These are phyloP conservation scores for Cassiopea andromeda DNA, from an alignment of 30 jellyfish, hydroid and myxozoan genomes.

Conservation along the genomic window DNA sequence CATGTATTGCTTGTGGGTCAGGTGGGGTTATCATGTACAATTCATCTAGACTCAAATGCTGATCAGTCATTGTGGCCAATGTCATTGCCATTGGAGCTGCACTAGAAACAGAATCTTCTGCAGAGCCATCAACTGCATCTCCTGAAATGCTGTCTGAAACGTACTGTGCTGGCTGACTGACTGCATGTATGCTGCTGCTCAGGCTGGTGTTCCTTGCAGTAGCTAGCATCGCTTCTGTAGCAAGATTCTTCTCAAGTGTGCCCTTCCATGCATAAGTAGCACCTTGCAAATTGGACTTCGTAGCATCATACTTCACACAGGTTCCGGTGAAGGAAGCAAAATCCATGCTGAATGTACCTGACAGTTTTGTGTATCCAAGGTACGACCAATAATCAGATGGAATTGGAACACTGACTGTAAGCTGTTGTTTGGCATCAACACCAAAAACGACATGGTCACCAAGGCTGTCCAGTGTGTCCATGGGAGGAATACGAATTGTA, in stretches of 20 bases:
- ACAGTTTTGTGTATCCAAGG: slow-evolving; percentile 30
- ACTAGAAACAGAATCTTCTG: slow-evolving; percentile 32
- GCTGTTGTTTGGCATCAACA: slow-evolving; percentile 49
- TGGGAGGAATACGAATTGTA: slow-evolving; percentile 47
- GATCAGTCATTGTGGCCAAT: slow-evolving; percentile 14
- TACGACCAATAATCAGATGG: slow-evolving; percentile 22
- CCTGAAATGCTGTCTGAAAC: neutral
- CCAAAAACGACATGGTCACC: slow-evolving; percentile 48
- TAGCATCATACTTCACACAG: slow-evolving; percentile 33
- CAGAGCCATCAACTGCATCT: neutral
- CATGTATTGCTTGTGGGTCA: slow-evolving; percentile 46
- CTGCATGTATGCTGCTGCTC: slow-evolving; percentile 16
- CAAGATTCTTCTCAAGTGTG: slow-evolving; percentile 21
- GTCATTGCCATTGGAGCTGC: slow-evolving; percentile 50
- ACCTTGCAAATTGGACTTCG: slow-evolving; percentile 26
- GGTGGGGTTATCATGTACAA: slow-evolving; percentile 66
- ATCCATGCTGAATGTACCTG: slow-evolving; percentile 54
- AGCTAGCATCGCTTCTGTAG: slow-evolving; percentile 6
- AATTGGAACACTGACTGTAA: slow-evolving; percentile 28
- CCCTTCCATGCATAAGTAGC: slow-evolving; percentile 50
- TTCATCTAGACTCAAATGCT: slow-evolving; percentile 42
- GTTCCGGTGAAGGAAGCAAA: slow-evolving; percentile 39
- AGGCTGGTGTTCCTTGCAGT: slow-evolving; percentile 27
- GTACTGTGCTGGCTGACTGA: neutral
- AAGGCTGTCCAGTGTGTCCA: slow-evolving; percentile 24